phyloP scores from a whole-genome alignment of 2,888 invertebrate genomes.

The Andrena hattorfiana region DNA sequence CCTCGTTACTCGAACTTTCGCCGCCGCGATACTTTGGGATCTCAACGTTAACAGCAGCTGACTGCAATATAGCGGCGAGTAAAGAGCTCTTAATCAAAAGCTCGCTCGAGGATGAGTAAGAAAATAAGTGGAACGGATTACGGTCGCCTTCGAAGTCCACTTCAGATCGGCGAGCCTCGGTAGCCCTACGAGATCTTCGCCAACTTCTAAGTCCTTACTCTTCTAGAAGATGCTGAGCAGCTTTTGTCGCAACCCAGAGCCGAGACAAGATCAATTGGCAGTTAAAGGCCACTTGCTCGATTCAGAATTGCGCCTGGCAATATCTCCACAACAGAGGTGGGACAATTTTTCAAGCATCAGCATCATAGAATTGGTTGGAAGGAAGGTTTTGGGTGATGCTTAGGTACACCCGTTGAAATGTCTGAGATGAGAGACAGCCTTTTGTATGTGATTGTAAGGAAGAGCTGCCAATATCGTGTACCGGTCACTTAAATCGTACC shows the following conservation, averaged over 20 bases:
- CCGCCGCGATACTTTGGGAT: constrained; percentile 53
- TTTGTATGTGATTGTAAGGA: too few relatives aligned
- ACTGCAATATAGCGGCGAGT: constrained; percentile 51
- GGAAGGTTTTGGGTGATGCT: too few relatives aligned
- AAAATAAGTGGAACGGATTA: constrained; percentile 60
- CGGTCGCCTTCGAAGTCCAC: constrained; percentile 39
- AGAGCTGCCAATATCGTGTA: too few relatives aligned
- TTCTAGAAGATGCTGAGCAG: not conserved
- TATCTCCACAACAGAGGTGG: too few relatives aligned
- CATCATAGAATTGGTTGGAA: too few relatives aligned
- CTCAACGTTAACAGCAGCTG: constrained; percentile 57
- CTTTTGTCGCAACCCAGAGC: not conserved
- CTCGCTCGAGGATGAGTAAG: constrained; percentile 40
- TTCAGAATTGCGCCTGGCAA: too few relatives aligned
- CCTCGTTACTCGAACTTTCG: constrained; percentile 71
- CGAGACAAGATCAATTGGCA: too few relatives aligned
- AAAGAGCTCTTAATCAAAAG: constrained; percentile 58
- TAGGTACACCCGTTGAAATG: too few relatives aligned
- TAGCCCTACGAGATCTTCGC: constrained; percentile 10
- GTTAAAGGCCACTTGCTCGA: too few relatives aligned
- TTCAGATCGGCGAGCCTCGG: constrained; percentile 29
- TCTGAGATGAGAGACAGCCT: too few relatives aligned
- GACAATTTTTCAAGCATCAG: too few relatives aligned
- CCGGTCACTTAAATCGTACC: too few relatives aligned
- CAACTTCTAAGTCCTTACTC: constrained; percentile 3